Conservation (phyloP, 1,140 invertebrate genomes). For the Lasioglossum baleicum region DNA sequence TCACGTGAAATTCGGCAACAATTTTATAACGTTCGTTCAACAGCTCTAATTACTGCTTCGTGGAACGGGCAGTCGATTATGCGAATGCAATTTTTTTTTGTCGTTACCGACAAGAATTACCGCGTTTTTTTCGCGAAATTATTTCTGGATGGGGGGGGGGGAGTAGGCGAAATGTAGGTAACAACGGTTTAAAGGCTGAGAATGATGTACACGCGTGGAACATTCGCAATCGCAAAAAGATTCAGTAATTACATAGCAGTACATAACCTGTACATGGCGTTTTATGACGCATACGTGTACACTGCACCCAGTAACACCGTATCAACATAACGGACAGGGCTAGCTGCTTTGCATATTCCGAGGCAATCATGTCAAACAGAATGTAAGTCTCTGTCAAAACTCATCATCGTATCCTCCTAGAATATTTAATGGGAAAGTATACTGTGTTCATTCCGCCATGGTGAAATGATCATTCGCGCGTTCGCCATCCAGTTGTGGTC, state of each 20-base stretch:
- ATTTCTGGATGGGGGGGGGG: background rate
- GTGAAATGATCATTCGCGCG: background rate
- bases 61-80: background rate
- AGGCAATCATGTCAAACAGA: constrained; percentile 36
- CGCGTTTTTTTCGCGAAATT: no score
- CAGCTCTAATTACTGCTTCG: background rate
- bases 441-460: background rate
- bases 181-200: constrained; percentile 23
- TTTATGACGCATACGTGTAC: constrained; percentile 51
- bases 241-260: constrained; percentile 59
- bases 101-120: no score
- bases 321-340: constrained; percentile 50
- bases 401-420: background rate
- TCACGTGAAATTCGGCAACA: background rate
- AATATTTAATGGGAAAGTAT: background rate
- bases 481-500: no score
- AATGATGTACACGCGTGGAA: constrained; percentile 34
- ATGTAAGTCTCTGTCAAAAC: constrained; percentile 22
- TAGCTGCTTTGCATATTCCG: constrained; percentile 35
- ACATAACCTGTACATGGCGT: constrained; percentile 20
- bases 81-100: background rate
- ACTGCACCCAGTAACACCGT: constrained; percentile 45
- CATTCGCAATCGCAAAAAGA: constrained; percentile 41
- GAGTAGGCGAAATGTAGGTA: background rate
- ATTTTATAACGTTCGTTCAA: background rate